Evolutionary conservation across 2,113 vertebrate species (phyloP).

Genomic region (Oreochromis spilurus): DNA sequence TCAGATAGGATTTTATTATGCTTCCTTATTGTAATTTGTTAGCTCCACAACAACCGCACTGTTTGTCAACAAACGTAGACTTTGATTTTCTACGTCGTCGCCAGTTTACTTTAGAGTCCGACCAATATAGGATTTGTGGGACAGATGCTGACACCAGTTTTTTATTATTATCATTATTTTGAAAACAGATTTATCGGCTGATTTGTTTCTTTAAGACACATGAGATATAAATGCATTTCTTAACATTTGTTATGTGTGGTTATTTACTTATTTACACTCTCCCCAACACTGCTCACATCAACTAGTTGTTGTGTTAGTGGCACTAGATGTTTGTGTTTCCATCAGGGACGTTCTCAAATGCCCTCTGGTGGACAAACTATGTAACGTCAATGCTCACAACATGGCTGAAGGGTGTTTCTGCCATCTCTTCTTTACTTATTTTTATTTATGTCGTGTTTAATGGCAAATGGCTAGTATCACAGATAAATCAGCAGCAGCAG

Average conservation of each 20-base stretch:
- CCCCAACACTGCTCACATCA: not conserved
- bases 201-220: not conserved
- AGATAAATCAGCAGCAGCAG: not conserved
- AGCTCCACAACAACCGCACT: not conserved
- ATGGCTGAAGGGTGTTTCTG: not conserved
- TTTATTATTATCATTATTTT: not conserved
- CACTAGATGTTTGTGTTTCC: not conserved
- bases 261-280: not conserved
- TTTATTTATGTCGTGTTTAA: not conserved
- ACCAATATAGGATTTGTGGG: not conserved
- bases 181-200: not conserved
- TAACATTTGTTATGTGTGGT: not conserved
- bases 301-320: not conserved
- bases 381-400: not conserved
- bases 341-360: not conserved
- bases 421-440: not conserved
- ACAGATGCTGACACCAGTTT: not conserved
- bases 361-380: not conserved
- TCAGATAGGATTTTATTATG: not conserved
- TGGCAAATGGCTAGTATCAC: not conserved
- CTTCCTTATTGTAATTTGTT: not conserved
- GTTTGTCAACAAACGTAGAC: not conserved
- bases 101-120: not conserved
- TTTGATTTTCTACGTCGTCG: not conserved
- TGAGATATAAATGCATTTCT: not conserved